Evolutionary conservation across 1,140 invertebrate genomes (phyloP).

Genomic region (Charaxes varanes): DNA sequence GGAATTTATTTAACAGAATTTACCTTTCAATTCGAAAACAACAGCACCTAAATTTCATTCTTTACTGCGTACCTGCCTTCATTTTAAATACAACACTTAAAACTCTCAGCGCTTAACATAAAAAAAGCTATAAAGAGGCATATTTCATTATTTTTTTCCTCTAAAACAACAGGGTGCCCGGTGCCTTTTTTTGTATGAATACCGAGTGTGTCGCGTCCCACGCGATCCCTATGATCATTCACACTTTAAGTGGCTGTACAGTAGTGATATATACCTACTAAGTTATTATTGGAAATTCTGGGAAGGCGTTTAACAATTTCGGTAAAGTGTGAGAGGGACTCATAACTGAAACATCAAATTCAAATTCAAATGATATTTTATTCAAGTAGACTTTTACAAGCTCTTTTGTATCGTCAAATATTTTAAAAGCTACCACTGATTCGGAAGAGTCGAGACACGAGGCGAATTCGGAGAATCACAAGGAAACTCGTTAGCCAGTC

Average conservation of each 20-base stretch:
- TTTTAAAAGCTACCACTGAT: too few species aligned
- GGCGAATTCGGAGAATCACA: too few species aligned
- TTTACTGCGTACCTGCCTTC: slow-evolving; percentile 37
- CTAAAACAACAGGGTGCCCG: slow-evolving; percentile 68
- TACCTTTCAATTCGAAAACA: slow-evolving; percentile 34
- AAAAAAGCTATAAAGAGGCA: slow-evolving; percentile 56
- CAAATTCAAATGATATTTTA: too few species aligned
- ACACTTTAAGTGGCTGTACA: slow-evolving; percentile 66
- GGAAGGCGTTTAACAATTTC: too few species aligned
- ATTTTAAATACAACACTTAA: slow-evolving; percentile 58
- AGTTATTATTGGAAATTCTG: slow-evolving; percentile 43
- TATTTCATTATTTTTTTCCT: slow-evolving; percentile 70
- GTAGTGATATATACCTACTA: slow-evolving; percentile 54
- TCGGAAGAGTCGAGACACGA: too few species aligned
- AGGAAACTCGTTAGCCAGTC: too few species aligned
- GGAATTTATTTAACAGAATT: slow-evolving; percentile 23
- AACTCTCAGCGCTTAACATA: slow-evolving; percentile 59
- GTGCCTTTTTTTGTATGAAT: slow-evolving; percentile 64
- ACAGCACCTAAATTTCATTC: slow-evolving; percentile 36
- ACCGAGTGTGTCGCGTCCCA: slow-evolving; percentile 48
- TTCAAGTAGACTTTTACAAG: too few species aligned
- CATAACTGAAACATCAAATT: too few species aligned
- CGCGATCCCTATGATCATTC: slow-evolving; percentile 57
- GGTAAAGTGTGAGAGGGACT: too few species aligned
- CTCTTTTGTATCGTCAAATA: too few species aligned